phyloP scores from a whole-genome alignment of 2,797 vertebrate genomes.

The Austrolebias charrua region DNA sequence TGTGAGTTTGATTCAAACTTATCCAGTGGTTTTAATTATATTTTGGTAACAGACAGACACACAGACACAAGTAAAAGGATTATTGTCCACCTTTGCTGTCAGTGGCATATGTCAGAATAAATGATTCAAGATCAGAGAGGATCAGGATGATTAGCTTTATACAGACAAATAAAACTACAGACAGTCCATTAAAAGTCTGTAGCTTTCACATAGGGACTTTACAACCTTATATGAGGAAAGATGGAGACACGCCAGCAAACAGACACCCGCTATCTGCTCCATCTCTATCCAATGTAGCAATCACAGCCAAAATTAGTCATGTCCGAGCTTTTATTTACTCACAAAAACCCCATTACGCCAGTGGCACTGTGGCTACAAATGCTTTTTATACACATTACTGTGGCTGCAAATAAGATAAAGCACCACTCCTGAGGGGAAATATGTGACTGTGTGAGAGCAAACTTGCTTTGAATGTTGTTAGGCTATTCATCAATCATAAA shows the following conservation, averaged over 20 bases:
- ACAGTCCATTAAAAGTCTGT: background rate
- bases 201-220: conserved; percentile 6
- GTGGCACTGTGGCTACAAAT: conserved; percentile 62
- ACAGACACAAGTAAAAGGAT: no score
- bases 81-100: no score
- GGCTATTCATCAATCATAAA: conserved; percentile 65
- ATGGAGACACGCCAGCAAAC: conserved; percentile 24
- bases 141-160: conserved; percentile 4
- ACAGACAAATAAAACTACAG: conserved; percentile 3
- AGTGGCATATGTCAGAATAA: conserved; percentile 39
- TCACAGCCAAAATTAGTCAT: conserved; percentile 56
- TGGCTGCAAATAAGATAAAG: conserved; percentile 72
- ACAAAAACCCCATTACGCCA: conserved; percentile 65
- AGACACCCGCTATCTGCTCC: conserved; percentile 51
- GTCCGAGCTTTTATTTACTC: conserved; percentile 73
- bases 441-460: conserved; percentile 59
- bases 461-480: conserved; percentile 66
- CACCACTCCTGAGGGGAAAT: conserved; percentile 64
- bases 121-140: conserved; percentile 39
- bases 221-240: conserved; percentile 15
- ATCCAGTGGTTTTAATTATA: conserved; percentile 11
- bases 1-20: no score
- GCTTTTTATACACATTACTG: conserved; percentile 74
- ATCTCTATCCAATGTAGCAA: conserved; percentile 51
- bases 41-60: background rate